Base-by-base conservation (phyloP, 1,140 invertebrate genomes). In the Aphis gossypii region DNA sequence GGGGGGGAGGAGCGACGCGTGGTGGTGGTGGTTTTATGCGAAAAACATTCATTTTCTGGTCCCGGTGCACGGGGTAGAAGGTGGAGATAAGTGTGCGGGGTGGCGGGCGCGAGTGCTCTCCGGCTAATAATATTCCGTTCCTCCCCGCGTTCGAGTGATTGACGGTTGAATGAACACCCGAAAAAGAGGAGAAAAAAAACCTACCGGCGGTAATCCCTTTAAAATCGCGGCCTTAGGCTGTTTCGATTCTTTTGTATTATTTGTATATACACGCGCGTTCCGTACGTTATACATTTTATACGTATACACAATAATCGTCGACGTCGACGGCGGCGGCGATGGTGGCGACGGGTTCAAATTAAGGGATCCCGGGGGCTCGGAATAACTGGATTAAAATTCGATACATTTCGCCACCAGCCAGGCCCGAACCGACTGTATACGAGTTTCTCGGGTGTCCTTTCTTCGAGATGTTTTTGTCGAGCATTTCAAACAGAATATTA, bases 351-450 rank as follows among this genome's bases (percentile, higher is more conserved):
- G 89, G 92, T 93, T 86, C 82, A 84, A 93, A 86, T 86, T 84
- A 93, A 84, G 92, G 76, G 82, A 93, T 86, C 46, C 76, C 14
- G 35, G 60, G 23, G 48, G 92, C 35, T 93, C 92, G 18, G 82
- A 86, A 93, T 93, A 93, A 93, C 92, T 93, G 92, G 92, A 93
- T 93, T 93, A 93, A 93, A 86, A 93, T 56, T 44, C 82, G 92
- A 93, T 93, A 92, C 76, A 35, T 83, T 83, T 92, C 30, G 90
- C 60, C 90, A 30, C 60, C 90, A 30, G 90, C 60, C 90, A n/a
- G 44, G 68, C 25, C 46, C 6, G 9, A 4, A 0, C 21, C 89
- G n/a, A 3, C n/a, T 14, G 9, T 9, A 54, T 21, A 6, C 35
- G 23, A 92, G 46, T 92, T 83, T 92, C 38, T 90, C 91, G 76